Base-by-base conservation (phyloP, 2,888 invertebrate species). In the Drosophila mettleri region DNA sequence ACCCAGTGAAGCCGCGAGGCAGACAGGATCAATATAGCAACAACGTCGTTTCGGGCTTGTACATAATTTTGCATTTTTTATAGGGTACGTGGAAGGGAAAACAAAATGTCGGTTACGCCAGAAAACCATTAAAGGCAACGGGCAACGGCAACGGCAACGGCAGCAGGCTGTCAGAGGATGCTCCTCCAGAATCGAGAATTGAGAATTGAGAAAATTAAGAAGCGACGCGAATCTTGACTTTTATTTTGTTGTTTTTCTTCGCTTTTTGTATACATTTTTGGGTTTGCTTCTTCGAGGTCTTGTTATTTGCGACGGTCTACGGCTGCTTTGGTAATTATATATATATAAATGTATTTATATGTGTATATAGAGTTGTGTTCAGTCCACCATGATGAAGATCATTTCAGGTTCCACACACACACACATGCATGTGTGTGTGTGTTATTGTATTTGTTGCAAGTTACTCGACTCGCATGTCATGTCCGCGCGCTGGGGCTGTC, bases 21-120 rank as follows among this genome's bases (percentile, higher is more conserved):
- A 71, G 71, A 69, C 86, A 85, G 88, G 88, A 88, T 80, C 88
- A 84, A 84, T 83, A 88, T 80, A 88, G 52, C 72, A 83, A 78
- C 80, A 84, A 73, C 78, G 69, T 75, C 85, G 85, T 76, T 76
- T 84, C 77, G 87, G 78, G 66, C 77, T 80, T 79, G 87, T 82
- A 89, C 90, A 89, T 90, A 90, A 89, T 88, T 90, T 90, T 87
- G 89, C 88, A 88, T 89, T 89, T 90, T 89, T 87, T 61, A 82
- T 85, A 86, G 69, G 60, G 62, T 49, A 33, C 71, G 52, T 38
- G 46, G 62, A 51, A 73, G 70, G 64, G 69, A 81, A 63, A 88
- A 90, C 91, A 90, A 90, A 90, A 90, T 91, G 90, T 89, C 90
- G 89, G 90, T 89, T 90, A 90, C 89, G 89, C 86, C 87, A 76